A percentile compares a stretch with the other conserved stretches of the same genome.
Conservation (phyloP, 2,113 vertebrate species). For the Tenebrosternarchus preto region DNA sequence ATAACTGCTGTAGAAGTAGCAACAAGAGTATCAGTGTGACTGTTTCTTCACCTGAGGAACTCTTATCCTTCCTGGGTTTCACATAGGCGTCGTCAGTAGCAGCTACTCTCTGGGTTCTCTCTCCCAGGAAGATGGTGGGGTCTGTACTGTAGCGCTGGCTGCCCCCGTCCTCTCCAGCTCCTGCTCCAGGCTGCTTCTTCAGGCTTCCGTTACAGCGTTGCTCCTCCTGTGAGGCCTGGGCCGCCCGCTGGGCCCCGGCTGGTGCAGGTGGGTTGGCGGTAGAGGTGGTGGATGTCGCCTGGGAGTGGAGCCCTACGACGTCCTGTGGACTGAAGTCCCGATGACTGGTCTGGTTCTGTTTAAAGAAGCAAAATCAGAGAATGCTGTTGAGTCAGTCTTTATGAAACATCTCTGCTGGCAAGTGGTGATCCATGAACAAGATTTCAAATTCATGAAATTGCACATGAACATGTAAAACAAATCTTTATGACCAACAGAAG, state of each 20-base stretch:
- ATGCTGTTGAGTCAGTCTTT: not conserved
- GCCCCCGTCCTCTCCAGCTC: constrained; percentile 81
- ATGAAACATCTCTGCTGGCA: not conserved
- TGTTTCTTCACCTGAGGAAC: constrained; percentile 83
- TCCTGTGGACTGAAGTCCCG: constrained; percentile 78
- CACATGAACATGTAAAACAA: too few relatives aligned
- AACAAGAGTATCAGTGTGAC: not conserved
- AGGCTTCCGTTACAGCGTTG: constrained; percentile 87
- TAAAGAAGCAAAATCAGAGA: not conserved
- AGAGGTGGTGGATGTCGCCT: constrained; percentile 61
- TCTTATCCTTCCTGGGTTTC: constrained; percentile 91
- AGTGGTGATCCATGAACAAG: too few relatives aligned
- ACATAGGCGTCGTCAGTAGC: constrained; percentile 92
- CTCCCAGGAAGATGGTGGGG: constrained; percentile 86
- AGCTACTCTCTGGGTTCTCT: constrained; percentile 77
- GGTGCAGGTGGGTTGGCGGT: constrained; percentile 76
- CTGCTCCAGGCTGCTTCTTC: constrained; percentile 78
- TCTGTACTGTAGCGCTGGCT: constrained; percentile 94
- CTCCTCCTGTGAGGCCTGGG: constrained; percentile 83
- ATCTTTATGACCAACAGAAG: too few relatives aligned
- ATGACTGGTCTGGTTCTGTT: constrained; percentile 90
- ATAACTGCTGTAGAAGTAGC: not conserved
- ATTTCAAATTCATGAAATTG: too few relatives aligned
- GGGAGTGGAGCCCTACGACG: constrained; percentile 58
- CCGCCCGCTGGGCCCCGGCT: constrained; percentile 67